Base-by-base conservation (phyloP, 2,888 invertebrate species). In the Coecobrya sp. region DNA sequence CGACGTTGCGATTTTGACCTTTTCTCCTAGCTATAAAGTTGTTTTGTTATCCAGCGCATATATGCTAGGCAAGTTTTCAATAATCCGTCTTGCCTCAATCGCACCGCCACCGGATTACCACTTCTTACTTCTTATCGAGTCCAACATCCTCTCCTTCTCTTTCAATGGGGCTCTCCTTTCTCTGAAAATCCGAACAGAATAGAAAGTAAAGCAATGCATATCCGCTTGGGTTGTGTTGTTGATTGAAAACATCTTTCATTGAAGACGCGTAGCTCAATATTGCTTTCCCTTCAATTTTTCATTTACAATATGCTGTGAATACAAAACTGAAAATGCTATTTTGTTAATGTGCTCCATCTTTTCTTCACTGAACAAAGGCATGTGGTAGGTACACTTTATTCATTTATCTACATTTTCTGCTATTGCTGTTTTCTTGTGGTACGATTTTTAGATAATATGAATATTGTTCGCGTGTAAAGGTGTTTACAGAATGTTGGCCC, bases 71-170 rank as follows among this genome's bases (percentile, higher is more conserved):
- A 4, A 30, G 49, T 49, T 88, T 87, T 73, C 76, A 87, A 62
- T 87, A 76, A 87, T 87, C 76, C 76, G 73, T 59, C 45, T 76
- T 76, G 13, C 22, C 27, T 86, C 86, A 19, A 27, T 22, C 42
- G 19, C 36, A 16, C 85, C 22, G 42, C 42, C 19, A 36, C 16
- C 73, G 73, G 42, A 42, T 73, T 73, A 73, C 19, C 42, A 42
- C 19, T 4, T 73, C 73, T 42, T 19, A 42, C 19, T 4, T 73
- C 73, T 42, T 19, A 42, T 42, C 73, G 42, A 36, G 42, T 73
- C 73, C 19, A 73, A 10, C 42, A 36, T n/a, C 30, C 59, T 59
- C 19, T 22, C 19, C 55, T 55, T 30, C 10, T 19, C 11, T 68
- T 27, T 27, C 27, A 22, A 7, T 62, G 11, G 59, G 13, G 1